Percentiles rank a stretch among this genome's conserved stretches.
These are phyloP conservation scores for Gymnogyps californianus DNA, from an alignment of 2,113 vertebrate species.

Conservation along the genomic window DNA sequence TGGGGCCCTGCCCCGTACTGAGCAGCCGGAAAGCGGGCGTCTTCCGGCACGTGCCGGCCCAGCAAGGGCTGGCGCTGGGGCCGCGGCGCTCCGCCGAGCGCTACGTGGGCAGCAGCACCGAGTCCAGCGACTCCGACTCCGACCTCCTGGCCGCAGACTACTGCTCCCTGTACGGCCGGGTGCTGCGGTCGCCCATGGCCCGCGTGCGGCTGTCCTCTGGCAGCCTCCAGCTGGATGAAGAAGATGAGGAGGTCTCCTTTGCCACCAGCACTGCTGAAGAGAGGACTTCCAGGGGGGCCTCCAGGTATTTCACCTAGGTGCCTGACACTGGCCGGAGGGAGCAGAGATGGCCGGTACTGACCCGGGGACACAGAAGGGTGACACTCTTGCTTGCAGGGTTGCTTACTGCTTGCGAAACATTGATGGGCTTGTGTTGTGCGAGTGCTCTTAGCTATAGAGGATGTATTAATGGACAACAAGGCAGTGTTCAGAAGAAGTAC, in stretches of 20 bases:
- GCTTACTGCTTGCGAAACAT: background rate
- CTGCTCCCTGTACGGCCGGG: conserved; percentile 74
- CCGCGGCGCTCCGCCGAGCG: conserved; percentile 64
- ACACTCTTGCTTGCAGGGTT: background rate
- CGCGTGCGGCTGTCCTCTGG: conserved; percentile 89
- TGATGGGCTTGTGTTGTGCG: background rate
- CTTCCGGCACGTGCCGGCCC: conserved; percentile 62
- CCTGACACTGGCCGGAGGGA: accelerated
- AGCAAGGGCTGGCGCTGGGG: conserved; percentile 62
- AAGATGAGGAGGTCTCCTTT: conserved; percentile 75
- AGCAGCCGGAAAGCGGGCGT: conserved; percentile 67
- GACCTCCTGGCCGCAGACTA: conserved; percentile 83
- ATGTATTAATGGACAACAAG: background rate
- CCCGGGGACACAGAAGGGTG: background rate
- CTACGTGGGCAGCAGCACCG: conserved; percentile 71
- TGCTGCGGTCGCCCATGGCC: conserved; percentile 72
- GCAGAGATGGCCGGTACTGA: background rate
- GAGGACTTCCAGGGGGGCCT: conserved; percentile 16
- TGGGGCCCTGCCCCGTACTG: conserved; percentile 86
- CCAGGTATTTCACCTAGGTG: conserved; percentile 66
- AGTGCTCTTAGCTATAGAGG: background rate
- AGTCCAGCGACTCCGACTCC: conserved; percentile 89
- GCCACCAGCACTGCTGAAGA: conserved; percentile 15
- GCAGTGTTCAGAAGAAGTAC: background rate
- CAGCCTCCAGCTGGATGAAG: conserved; percentile 91